These are phyloP conservation scores for Coleophora flavipennella DNA, from an alignment of 2,888 invertebrate species.

Conservation along the genomic window DNA sequence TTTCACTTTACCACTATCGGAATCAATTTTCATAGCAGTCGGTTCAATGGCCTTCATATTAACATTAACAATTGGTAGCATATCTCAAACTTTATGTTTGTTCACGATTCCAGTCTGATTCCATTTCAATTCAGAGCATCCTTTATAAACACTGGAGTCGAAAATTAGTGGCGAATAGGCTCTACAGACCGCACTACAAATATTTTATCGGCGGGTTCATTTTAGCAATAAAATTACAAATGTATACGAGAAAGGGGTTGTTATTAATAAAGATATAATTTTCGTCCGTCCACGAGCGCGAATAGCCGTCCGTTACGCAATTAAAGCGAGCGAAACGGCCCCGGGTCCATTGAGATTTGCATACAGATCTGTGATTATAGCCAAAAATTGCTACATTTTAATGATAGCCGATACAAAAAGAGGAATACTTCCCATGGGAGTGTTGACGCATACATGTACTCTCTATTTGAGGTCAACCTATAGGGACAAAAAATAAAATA, in stretches of 20 bases:
- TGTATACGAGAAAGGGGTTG: conserved; percentile 20
- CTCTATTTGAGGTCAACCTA: no score
- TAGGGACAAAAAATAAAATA: no score
- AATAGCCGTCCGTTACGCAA: conserved; percentile 49
- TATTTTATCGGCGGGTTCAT: conserved; percentile 4
- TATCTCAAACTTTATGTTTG: no score
- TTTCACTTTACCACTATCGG: no score
- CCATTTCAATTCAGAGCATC: not conserved
- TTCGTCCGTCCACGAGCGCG: conserved; percentile 37
- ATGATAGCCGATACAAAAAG: conserved; percentile 21
- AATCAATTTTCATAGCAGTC: no score
- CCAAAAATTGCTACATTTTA: conserved; percentile 34
- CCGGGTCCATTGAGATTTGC: conserved; percentile 57
- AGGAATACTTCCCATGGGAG: conserved; percentile 9
- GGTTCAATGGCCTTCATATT: no score
- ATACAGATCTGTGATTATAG: conserved; percentile 58
- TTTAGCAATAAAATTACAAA: conserved; percentile 33
- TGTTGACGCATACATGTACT: no score
- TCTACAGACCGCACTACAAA: not conserved
- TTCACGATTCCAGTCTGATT: not conserved
- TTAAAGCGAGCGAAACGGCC: conserved; percentile 47
- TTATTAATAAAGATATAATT: conserved; percentile 55
- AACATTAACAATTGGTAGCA: no score
- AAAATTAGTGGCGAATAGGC: no score
- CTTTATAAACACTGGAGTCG: no score